Percentiles rank a stretch among this genome's conserved stretches.
Evolutionary conservation across 1,140 invertebrate genomes (phyloP).

Genomic region (Brachionus paranguensis): DNA sequence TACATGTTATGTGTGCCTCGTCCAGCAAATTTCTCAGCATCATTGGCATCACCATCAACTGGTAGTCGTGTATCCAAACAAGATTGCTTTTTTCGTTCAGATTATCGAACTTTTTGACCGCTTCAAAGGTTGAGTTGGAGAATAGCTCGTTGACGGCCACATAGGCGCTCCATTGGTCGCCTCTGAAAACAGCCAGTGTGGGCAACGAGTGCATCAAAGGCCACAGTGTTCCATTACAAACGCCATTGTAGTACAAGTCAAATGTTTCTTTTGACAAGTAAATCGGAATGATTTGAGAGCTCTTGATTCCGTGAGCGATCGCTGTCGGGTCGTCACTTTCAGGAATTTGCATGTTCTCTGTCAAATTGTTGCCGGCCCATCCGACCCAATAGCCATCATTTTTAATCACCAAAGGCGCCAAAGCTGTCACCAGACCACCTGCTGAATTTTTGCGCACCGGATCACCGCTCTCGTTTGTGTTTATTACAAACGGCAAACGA

Average conservation of each 20-base stretch:
- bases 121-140: slow-evolving; percentile 67
- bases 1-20: slow-evolving; percentile 69
- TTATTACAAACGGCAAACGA: slow-evolving; percentile 27
- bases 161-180: slow-evolving; percentile 72
- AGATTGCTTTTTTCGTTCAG: slow-evolving; percentile 62
- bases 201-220: slow-evolving; percentile 85
- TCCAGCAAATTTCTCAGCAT: slow-evolving; percentile 75
- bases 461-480: neutral
- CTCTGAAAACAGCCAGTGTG: slow-evolving; percentile 68
- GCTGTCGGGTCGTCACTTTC: slow-evolving; percentile 77
- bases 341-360: slow-evolving; percentile 66
- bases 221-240: slow-evolving; percentile 85
- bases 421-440: slow-evolving; percentile 78
- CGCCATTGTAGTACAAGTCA: slow-evolving; percentile 81
- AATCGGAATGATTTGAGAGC: slow-evolving; percentile 71
- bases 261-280: slow-evolving; percentile 68
- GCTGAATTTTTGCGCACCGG: neutral
- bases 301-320: slow-evolving; percentile 69
- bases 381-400: slow-evolving; percentile 79
- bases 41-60: slow-evolving; percentile 78
- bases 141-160: slow-evolving; percentile 73
- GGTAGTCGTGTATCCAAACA: slow-evolving; percentile 86
- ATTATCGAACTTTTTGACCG: slow-evolving; percentile 55
- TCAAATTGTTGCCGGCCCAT: slow-evolving; percentile 69
- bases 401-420: slow-evolving; percentile 77